A percentile compares a stretch with the other conserved stretches of the same genome.
These are phyloP conservation scores for Dromococcyx pavoninus DNA, from an alignment of 2,797 vertebrate genomes.

Conservation along the genomic window DNA sequence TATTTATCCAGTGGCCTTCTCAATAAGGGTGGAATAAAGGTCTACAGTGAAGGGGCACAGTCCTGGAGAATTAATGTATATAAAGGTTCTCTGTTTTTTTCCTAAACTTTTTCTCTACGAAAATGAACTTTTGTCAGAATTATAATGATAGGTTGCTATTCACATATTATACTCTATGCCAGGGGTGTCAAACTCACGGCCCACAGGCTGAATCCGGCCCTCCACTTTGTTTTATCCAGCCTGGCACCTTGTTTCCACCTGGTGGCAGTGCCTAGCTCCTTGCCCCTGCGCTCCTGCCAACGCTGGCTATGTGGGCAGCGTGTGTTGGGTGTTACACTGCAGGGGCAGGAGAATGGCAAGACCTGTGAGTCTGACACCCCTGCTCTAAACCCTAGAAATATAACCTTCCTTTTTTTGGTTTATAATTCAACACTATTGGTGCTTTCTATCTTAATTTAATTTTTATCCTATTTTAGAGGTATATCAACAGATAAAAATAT, in stretches of 20 bases:
- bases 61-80: neutral
- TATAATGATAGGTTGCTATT: neutral
- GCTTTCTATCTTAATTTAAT: slow-evolving; percentile 5
- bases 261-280: too few relatives aligned
- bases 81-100: neutral
- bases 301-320: too few relatives aligned
- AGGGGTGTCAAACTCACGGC: too few relatives aligned
- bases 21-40: neutral
- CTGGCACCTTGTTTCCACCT: too few relatives aligned
- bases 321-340: too few relatives aligned
- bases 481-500: neutral
- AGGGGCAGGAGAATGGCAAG: too few relatives aligned
- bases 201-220: too few relatives aligned
- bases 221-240: too few relatives aligned
- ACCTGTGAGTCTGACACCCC: too few relatives aligned
- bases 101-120: neutral
- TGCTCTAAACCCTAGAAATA: neutral
- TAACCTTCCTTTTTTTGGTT: neutral
- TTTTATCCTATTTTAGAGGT: neutral
- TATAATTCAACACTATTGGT: neutral
- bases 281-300: too few relatives aligned
- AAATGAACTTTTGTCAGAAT: neutral
- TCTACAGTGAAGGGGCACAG: neutral
- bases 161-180: neutral
- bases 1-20: neutral